These are phyloP conservation scores for Drosophila fuyamai DNA, from an alignment of 1,140 invertebrate species.

Conservation along the genomic window DNA sequence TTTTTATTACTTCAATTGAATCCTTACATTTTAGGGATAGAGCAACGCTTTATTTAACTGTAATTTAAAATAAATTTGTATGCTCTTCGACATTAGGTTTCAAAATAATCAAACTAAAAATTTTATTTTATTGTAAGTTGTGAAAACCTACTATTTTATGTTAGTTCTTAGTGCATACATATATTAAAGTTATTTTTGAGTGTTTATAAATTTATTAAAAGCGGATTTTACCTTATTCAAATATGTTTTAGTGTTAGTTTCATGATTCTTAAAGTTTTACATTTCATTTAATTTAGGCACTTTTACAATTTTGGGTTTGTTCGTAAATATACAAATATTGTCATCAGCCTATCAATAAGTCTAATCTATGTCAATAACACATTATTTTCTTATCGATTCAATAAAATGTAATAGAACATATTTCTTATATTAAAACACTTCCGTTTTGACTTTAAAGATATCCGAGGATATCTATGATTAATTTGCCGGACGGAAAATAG, in stretches of 20 bases:
- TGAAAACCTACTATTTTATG: neutral
- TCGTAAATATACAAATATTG: conserved; percentile 39
- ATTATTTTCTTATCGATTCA: neutral
- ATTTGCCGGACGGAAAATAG: conserved; percentile 29
- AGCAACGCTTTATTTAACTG: neutral
- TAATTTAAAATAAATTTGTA: neutral
- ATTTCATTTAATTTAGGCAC: conserved; percentile 58
- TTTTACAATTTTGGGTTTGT: conserved; percentile 49
- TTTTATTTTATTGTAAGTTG: neutral
- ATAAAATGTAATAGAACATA: neutral
- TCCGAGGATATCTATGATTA: conserved; percentile 3
- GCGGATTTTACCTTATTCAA: conserved; percentile 1
- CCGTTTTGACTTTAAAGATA: neutral
- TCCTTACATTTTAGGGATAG: neutral
- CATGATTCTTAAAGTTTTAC: conserved; percentile 13
- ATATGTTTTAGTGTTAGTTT: neutral
- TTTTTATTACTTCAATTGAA: too few relatives aligned
- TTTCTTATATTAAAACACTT: conserved; percentile 7
- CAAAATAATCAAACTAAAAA: neutral
- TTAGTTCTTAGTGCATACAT: neutral
- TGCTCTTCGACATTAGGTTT: neutral
- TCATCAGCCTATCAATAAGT: conserved; percentile 31
- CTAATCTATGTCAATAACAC: conserved; percentile 11
- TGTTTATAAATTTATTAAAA: conserved; percentile 1
- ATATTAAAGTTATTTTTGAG: neutral